A percentile compares a stretch with the other conserved stretches of the same genome.
Conservation (phyloP, 2,113 vertebrate genomes). For the Campylomormyrus numenius region DNA sequence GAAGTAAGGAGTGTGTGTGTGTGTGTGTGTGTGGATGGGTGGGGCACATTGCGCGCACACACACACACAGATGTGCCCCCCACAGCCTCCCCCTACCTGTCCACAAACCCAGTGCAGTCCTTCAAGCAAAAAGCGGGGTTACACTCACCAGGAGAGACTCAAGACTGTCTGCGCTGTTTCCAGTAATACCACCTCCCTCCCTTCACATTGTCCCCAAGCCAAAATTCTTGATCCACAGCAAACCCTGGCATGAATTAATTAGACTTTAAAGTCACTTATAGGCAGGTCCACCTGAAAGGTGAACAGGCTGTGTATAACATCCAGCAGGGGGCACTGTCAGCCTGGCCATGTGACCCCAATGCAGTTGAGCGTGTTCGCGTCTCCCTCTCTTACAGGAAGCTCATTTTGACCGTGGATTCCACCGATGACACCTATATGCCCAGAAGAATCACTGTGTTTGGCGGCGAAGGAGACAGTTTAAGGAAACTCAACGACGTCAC, state of each 20-base stretch:
- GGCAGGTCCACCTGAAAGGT: too few species aligned
- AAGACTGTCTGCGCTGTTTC: background rate
- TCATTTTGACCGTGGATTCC: slow-evolving; percentile 85
- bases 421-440: slow-evolving; percentile 98
- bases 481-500: slow-evolving; percentile 85
- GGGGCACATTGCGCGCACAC: too few species aligned
- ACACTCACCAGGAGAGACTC: background rate
- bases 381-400: slow-evolving; percentile 61
- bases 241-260: background rate
- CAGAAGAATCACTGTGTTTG: slow-evolving; percentile 79
- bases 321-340: background rate
- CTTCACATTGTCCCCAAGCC: too few species aligned
- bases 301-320: background rate
- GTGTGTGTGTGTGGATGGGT: too few species aligned
- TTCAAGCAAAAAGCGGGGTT: background rate
- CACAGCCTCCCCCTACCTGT: background rate
- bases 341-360: background rate
- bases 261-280: too few species aligned
- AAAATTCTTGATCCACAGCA: background rate
- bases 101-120: background rate
- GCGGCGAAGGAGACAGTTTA: slow-evolving; percentile 83
- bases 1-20: slow-evolving; percentile 65
- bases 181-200: background rate
- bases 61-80: background rate
- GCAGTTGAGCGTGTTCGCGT: background rate